Percentiles rank a stretch among this genome's conserved stretches.
Evolutionary conservation across 2,797 vertebrate genomes (phyloP).

Genomic region (Spinus pinus): DNA sequence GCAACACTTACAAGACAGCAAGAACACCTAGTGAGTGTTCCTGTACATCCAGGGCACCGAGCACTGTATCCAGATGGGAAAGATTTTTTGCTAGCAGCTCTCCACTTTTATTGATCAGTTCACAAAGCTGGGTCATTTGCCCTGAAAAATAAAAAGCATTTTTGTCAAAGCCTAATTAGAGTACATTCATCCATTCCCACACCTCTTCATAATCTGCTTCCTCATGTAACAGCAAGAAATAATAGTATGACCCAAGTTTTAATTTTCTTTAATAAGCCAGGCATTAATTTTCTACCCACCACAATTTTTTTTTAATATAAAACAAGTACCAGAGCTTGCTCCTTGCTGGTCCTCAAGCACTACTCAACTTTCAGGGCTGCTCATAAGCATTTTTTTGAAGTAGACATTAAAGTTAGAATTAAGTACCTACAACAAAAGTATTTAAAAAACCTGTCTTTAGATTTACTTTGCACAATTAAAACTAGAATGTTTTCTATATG

Average conservation of each 20-base stretch:
- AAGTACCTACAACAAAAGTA: neutral
- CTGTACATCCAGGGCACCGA: constrained; percentile 97
- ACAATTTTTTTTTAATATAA: neutral
- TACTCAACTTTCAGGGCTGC: neutral
- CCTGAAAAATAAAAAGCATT: constrained; percentile 77
- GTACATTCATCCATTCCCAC: neutral
- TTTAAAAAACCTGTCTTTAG: neutral
- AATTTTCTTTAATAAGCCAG: neutral
- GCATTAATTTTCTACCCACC: neutral
- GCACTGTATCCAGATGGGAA: constrained; percentile 97
- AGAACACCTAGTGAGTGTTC: constrained; percentile 97
- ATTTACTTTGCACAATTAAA: neutral
- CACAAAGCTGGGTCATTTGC: constrained; percentile 99
- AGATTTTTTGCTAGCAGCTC: constrained; percentile 98
- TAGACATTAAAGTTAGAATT: neutral
- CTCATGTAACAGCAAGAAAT: neutral
- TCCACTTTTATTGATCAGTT: constrained; percentile 99
- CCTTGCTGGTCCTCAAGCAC: neutral
- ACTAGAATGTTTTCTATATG: neutral
- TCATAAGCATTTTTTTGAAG: neutral
- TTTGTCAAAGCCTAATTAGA: neutral
- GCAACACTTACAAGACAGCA: constrained; percentile 91
- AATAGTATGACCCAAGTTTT: neutral
- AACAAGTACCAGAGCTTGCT: neutral
- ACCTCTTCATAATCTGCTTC: neutral